Base-by-base conservation (phyloP, 2,113 vertebrate species). In the Chelonoidis abingdonii region DNA sequence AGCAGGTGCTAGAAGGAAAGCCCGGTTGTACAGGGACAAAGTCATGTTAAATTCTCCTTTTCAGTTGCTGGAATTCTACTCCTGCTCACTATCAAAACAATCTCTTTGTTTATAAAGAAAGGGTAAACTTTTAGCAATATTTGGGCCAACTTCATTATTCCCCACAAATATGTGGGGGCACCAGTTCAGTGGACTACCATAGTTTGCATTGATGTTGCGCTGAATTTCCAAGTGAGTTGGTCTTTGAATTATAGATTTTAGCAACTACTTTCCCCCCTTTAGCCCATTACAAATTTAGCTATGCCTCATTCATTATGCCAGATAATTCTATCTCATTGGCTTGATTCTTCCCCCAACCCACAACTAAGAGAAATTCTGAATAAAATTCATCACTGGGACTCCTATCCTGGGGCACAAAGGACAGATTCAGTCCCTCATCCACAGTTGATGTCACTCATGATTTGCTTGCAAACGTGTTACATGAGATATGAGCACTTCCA, bases 151-250 rank as follows among this genome's bases (percentile, higher is more conserved):
- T 29, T 54, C 72, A 21, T 65, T n/a, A 47, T 22, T 47, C 27
- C 22, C 52, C 38, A 44, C 19, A 90, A 50, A 52, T 19, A 11
- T n/a, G 22, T 56, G 62, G 38, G 27, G 31, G 49, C 53, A 22
- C 21, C 65, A 41, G 11, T 56, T 53, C 54, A 79, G 47, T 25
- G 52, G 57, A 52, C 44, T 59, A 25, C 49, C 31, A 78, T 50
- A 83, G 21, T 41, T 10, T 31, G 41, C 9, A 2, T 13, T 29
- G 52, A 4, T 5, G 8, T 25, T 21, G 79, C 44, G 12, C 8
- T 72, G 65, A 59, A 83, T 1, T 0, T 44, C 78, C 79, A 25
- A 1, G 1, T 38, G 35, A 54, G 10, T 0, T 0, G 29, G 52
- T 81, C 41, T 84, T 65, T 80, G 86, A 75, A 41, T 24, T 75